Base-by-base conservation (phyloP, 2,113 vertebrate genomes). In the Siniperca knerii region DNA sequence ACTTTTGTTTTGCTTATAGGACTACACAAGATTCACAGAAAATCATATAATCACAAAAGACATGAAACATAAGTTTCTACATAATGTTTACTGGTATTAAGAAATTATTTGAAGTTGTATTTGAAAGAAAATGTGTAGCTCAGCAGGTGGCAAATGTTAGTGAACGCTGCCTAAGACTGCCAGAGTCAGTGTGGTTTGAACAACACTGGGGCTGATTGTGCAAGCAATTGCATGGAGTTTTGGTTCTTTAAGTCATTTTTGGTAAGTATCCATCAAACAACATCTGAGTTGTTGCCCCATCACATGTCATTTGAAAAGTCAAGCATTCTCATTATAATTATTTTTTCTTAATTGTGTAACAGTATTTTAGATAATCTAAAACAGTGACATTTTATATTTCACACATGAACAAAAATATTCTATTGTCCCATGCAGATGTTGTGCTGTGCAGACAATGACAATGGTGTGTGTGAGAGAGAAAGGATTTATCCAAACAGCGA, bases 401-500 rank as follows among this genome's bases (percentile, higher is more conserved):
- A 35, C 50, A 58, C 29, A 55, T 16, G 1, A 33, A 46, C 52
- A 60, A 20, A 71, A 8, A 78, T 48, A 20, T n/a, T 54, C 13
- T 65, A 13, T 40, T 40, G 46, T 65, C 15, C 1, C 23, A 54
- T 55, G 12, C 61, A 55, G 44, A 33, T 40, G n/a, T 46, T 77
- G 21, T 64, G 57, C 18, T 23, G 23, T 75, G 52, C 42, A 76
- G 48, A 65, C 21, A 60, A 44, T 58, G 65, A 55, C 7, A 44
- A 33, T 9, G 8, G 42, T 15, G 54, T 66, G 62, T 68, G 35
- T 44, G 37, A 16, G 18, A 37, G 54, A 13, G 64, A 74, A 25
- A 62, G 25, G 73, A 69, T 57, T 81, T 55, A 72, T 37, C 48
- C 29, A 46, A 69, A 71, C 42, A 44, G n/a, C 2, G 13, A 74